Evolutionary conservation across 2,797 vertebrate species (phyloP), one percentile per base, ranked within the genome.

Genomic region (Pseudomugil gertrudae): DNA sequence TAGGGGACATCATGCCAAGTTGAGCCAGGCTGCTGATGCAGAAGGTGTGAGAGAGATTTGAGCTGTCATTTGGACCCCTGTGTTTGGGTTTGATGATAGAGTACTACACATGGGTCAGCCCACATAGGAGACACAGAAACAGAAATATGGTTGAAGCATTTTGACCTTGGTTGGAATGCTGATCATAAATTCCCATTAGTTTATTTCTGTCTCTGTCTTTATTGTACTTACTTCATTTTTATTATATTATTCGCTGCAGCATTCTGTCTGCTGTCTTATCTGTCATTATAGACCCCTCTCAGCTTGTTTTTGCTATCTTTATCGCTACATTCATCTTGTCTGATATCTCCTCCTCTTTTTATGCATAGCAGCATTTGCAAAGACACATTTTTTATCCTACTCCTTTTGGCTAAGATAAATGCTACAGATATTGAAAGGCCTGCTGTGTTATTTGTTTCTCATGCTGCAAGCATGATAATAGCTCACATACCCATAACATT

Each of bases 1-100:
- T 90, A 84, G 72, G 80, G 82, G 84, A 88, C 83, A 88, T 82
- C 83, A 83, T 90, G 90, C 86, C 83, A 86, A 85, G 84, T 69
- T 84, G 81, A 85, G 80, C 77, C 71, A 62, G 66, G 74, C 78
- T 89, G 90, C 87, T 87, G 83, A 87, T 84, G 80, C 80, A 86
- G 79, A 85, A 84, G 85, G 80, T 87, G 63, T 64, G 62, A 69
- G 73, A 75, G 68, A 73, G 77, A 83, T 88, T 80, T 83, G 61
- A 86, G 84, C 70, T 81, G 84, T 82, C 82, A 67, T 77, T 80
- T 84, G 79, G 84, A 83, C 74, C 75, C 84, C 84, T 76, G 79
- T 77, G 81, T 81, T 84, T 75, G 79, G 78, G 67, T 85, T 75
- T 89, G 75, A 72, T 83, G 84, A 83, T 80, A 57, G 63, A 82